Evolutionary conservation across 1,140 invertebrate species (phyloP).

Genomic region (Spodoptera litura): DNA sequence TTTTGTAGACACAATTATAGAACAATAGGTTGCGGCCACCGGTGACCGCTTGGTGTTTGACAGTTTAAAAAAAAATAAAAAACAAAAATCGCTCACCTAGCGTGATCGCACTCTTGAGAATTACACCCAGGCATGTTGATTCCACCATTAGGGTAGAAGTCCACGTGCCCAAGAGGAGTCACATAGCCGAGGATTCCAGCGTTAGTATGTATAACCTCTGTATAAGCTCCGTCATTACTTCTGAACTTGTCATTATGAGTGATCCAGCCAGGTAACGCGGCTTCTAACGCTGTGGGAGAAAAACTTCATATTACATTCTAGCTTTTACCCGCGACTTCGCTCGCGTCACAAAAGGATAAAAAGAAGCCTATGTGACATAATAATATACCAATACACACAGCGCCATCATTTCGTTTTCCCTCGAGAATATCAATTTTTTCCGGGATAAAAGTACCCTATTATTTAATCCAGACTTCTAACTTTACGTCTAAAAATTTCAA

Average conservation of each 20-base stretch:
- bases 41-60: too few relatives aligned
- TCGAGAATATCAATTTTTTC: too few relatives aligned
- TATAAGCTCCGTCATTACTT: constrained; percentile 5
- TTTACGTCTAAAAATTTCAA: too few relatives aligned
- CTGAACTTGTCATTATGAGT: constrained; percentile 6
- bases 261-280: constrained; percentile 4
- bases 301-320: background rate
- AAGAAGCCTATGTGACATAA: too few relatives aligned
- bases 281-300: constrained; percentile 8
- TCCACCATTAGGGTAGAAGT: constrained; percentile 47
- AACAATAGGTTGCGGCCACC: too few relatives aligned
- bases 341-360: too few relatives aligned
- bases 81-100: constrained; percentile 2
- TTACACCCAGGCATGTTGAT: constrained; percentile 31
- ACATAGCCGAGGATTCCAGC: constrained; percentile 18
- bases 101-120: constrained; percentile 22
- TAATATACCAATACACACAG: too few relatives aligned
- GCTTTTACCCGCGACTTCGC: too few relatives aligned
- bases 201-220: constrained; percentile 42
- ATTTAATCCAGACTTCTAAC: too few relatives aligned
- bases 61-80: background rate
- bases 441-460: too few relatives aligned
- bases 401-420: too few relatives aligned
- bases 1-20: too few relatives aligned
- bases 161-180: constrained; percentile 1